Percentiles rank a stretch among this genome's conserved stretches.
Evolutionary conservation across 2,797 vertebrate genomes (phyloP).

Genomic region (Malurus splendens): DNA sequence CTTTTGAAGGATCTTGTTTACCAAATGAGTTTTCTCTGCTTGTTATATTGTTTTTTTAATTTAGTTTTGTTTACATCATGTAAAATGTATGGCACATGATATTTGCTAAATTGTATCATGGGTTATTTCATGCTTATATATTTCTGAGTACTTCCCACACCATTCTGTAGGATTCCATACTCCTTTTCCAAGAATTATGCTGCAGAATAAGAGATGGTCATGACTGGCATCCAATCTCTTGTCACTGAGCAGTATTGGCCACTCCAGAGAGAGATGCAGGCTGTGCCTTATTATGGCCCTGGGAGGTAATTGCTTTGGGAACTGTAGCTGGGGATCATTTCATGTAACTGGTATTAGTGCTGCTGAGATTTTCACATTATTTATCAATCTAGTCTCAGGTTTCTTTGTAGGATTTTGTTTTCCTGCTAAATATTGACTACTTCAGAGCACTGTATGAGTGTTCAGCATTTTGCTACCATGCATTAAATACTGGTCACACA

Average conservation of each 20-base stretch:
- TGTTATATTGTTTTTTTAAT: slow-evolving; percentile 50
- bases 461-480: background rate
- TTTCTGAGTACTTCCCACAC: background rate
- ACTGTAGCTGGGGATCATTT: background rate
- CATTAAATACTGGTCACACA: background rate
- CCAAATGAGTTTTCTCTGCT: slow-evolving; percentile 26
- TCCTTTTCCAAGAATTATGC: background rate
- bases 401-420: background rate
- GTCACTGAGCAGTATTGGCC: background rate
- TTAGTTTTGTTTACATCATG: slow-evolving; percentile 52
- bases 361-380: background rate
- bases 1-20: slow-evolving; percentile 56
- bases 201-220: background rate
- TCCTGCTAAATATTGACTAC: background rate
- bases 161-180: background rate
- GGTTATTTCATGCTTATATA: background rate
- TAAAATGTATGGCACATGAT: slow-evolving; percentile 37
- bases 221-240: background rate
- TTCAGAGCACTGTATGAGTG: background rate
- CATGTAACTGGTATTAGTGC: background rate
- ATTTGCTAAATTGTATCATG: slow-evolving; percentile 32
- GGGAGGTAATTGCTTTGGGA: background rate
- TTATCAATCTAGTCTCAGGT: background rate
- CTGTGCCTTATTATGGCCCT: background rate
- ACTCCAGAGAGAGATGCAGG: background rate